Evolutionary conservation across 2,888 invertebrate species (phyloP).

Genomic region (Caenorhabditis sp.): DNA sequence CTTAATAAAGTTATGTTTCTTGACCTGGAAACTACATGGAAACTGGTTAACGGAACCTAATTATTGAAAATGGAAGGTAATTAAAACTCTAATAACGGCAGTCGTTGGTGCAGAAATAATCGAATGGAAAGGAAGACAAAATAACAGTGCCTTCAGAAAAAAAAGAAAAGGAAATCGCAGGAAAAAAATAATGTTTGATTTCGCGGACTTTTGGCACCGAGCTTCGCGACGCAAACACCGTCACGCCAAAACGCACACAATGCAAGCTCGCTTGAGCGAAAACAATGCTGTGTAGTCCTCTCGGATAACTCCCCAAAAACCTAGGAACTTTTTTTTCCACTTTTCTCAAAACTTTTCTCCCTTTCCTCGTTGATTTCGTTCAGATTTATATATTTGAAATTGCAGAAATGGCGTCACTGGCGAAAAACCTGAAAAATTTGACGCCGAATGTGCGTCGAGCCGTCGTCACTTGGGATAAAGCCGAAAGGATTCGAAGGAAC

Average conservation of each 20-base stretch:
- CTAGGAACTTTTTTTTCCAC: neutral
- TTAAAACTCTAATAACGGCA: slow-evolving; percentile 7
- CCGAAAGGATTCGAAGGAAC: slow-evolving; percentile 79
- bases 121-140: neutral
- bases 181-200: slow-evolving; percentile 6
- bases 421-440: slow-evolving; percentile 78
- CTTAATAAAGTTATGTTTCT: neutral
- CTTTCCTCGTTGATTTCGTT: neutral
- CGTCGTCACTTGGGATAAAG: slow-evolving; percentile 82
- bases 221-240: slow-evolving; percentile 34
- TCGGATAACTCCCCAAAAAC: neutral
- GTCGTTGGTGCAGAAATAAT: neutral
- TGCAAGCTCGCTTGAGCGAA: slow-evolving; percentile 16
- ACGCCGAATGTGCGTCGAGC: slow-evolving; percentile 72
- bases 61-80: slow-evolving; percentile 13
- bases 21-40: neutral
- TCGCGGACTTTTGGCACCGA: slow-evolving; percentile 2
- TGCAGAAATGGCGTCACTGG: slow-evolving; percentile 70
- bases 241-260: slow-evolving; percentile 26
- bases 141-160: neutral
- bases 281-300: slow-evolving; percentile 10
- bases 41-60: neutral
- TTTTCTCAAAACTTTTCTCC: neutral
- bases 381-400: neutral
- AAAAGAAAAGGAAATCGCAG: slow-evolving; percentile 1